Evolutionary conservation across 37 sponge, comb jelly and placozoan genomes (phyloP), one percentile per base, ranked within the genome.

Genomic region (Mnemiopsis leidyi): DNA sequence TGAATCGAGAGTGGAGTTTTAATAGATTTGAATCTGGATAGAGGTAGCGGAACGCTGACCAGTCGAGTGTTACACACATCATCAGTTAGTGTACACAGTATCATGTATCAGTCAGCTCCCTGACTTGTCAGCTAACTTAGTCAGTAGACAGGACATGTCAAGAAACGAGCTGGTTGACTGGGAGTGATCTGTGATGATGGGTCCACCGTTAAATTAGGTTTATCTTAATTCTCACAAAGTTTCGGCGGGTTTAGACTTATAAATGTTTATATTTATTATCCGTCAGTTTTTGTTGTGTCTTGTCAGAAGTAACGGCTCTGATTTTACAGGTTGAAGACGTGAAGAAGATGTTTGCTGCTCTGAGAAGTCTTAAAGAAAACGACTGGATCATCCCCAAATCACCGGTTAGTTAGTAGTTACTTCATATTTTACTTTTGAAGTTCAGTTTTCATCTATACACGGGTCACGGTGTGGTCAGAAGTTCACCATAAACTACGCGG

Each of bases 281-380:
- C 13, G 61, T 5, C 61, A 48, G 61, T 13, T 48, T 5, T 48
- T 13, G 9, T 48, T 48, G 61, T 48, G 61, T 48, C 61, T 48
- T 18, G 61, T 48, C 61, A 13, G 5, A 48, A 13, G 13, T 13
- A 48, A 48, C 61, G 13, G 61, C 13, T 48, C 9, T 48, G 9
- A 48, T 48, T 48, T 13, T 48, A 48, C 90, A 85, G 90, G 90
- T 85, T 38, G 90, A 85, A 23, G 61, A 85, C 36, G 90, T 85
- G 20, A 85, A 40, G 48, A 9, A 37, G 61, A 85, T 85, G 90
- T 85, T 85, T n/a, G 48, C 90, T 85, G 90, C 90, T 0, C 90
- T 85, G 90, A 40, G 90, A 37, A 85, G 35, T 13, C 79, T 77
- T 5, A 77, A 77, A 18, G 79, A 77, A 32, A 77, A 32, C 36